phyloP scores from a whole-genome alignment of 1,140 invertebrate species.

The Drosophila orena region DNA sequence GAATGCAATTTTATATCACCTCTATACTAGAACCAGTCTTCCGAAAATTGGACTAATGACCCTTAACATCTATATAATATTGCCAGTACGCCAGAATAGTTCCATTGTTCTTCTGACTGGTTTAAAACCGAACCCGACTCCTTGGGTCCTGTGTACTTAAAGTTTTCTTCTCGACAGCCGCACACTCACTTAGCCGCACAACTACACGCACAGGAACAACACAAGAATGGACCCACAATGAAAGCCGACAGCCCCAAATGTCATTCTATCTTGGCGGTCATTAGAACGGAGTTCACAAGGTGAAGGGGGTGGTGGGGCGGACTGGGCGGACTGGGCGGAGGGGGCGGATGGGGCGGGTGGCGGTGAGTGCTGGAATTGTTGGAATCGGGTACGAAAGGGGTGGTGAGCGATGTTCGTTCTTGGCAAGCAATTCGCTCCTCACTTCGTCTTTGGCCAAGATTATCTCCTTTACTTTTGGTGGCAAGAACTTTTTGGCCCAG shows the following conservation, averaged over 20 bases:
- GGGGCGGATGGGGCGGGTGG: not conserved
- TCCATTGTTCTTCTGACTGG: slow-evolving; percentile 27
- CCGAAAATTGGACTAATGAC: too few relatives aligned
- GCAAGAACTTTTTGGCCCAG: slow-evolving; percentile 70
- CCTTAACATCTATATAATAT: not conserved
- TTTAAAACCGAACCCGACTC: slow-evolving; percentile 61
- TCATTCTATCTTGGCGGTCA: slow-evolving; percentile 83
- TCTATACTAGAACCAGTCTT: too few relatives aligned
- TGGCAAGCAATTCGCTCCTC: slow-evolving; percentile 59
- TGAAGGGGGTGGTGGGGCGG: slow-evolving; percentile 5
- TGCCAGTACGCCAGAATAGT: not conserved
- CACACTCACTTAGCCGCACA: slow-evolving; percentile 37
- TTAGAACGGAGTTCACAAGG: slow-evolving; percentile 74
- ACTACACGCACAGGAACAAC: slow-evolving; percentile 45
- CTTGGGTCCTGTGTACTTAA: slow-evolving; percentile 72
- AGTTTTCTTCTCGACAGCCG: slow-evolving; percentile 70
- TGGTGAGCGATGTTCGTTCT: slow-evolving; percentile 52
- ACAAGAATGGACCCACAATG: slow-evolving; percentile 73
- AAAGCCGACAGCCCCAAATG: slow-evolving; percentile 81
- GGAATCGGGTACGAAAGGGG: not conserved
- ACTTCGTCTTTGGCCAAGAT: slow-evolving; percentile 71
- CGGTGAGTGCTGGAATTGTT: slow-evolving; percentile 10
- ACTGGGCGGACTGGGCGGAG: not conserved
- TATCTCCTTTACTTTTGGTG: slow-evolving; percentile 82
- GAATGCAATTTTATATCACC: too few relatives aligned